These are phyloP conservation scores for Nebria ingens DNA, from an alignment of 1,140 invertebrate genomes.

Conservation along the genomic window DNA sequence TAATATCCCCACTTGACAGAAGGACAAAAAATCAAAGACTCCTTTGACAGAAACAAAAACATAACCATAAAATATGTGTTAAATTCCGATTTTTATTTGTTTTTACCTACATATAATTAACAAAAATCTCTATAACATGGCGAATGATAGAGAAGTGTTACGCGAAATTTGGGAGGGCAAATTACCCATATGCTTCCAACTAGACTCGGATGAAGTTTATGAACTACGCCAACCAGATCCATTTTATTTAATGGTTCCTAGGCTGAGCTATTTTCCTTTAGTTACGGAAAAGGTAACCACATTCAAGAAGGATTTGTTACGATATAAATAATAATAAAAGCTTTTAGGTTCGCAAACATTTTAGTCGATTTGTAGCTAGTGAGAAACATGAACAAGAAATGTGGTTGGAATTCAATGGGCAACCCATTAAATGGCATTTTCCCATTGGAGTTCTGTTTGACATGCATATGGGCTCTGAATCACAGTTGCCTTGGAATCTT, in stretches of 20 bases:
- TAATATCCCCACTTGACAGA: too few relatives aligned
- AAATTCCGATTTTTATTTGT: too few relatives aligned
- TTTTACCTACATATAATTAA: too few relatives aligned
- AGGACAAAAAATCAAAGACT: too few relatives aligned
- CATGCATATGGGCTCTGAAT: conserved; percentile 52
- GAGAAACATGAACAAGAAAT: conserved; percentile 79
- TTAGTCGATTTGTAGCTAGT: conserved; percentile 68
- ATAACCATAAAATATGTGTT: too few relatives aligned
- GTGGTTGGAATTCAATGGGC: conserved; percentile 92
- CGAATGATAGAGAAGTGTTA: conserved; percentile 84
- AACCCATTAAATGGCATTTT: conserved; percentile 91
- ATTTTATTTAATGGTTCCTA: conserved; percentile 89
- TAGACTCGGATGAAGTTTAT: conserved; percentile 78
- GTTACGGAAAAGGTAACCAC: conserved; percentile 85
- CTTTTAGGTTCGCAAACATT: conserved; percentile 77
- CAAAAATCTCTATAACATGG: conserved; percentile 47
- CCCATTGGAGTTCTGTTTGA: conserved; percentile 94
- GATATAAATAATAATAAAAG: neutral
- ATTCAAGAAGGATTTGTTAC: neutral
- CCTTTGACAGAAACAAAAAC: too few relatives aligned
- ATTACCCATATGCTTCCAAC: conserved; percentile 81
- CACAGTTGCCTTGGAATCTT: conserved; percentile 82
- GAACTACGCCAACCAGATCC: conserved; percentile 82
- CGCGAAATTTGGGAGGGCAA: conserved; percentile 93
- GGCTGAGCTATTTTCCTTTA: conserved; percentile 91